Conservation (phyloP, 1,140 invertebrate genomes). For the Megalonaias nervosa region DNA sequence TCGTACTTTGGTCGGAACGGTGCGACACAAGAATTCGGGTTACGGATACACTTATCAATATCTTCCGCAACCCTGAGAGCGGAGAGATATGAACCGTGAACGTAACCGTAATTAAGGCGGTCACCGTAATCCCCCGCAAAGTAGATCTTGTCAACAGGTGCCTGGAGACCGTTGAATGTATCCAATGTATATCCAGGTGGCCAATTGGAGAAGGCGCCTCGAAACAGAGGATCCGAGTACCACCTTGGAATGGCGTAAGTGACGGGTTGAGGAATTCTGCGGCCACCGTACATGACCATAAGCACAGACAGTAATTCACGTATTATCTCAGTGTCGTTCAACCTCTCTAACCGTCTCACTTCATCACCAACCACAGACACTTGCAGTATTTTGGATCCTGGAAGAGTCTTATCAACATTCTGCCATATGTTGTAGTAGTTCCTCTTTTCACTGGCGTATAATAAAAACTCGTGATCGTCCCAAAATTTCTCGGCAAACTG, state of each 20-base stretch:
- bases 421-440: slow-evolving; percentile 22
- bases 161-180: slow-evolving; percentile 7
- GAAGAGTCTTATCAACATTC: slow-evolving; percentile 22
- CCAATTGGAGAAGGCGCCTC: slow-evolving; percentile 30
- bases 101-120: slow-evolving; percentile 16
- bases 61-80: not conserved
- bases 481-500: slow-evolving; percentile 26
- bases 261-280: not conserved
- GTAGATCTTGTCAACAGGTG: slow-evolving; percentile 1
- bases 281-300: slow-evolving; percentile 8
- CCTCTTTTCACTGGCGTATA: slow-evolving; percentile 14
- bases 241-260: slow-evolving; percentile 13
- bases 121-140: slow-evolving; percentile 28
- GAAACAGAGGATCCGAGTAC: slow-evolving; percentile 21
- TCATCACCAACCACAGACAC: slow-evolving; percentile 22
- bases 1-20: too few species aligned
- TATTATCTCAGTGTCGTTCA: not conserved
- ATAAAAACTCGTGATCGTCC: slow-evolving; percentile 21
- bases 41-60: too few species aligned
- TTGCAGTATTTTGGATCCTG: slow-evolving; percentile 27
- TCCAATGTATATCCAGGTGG: slow-evolving; percentile 9
- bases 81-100: slow-evolving; percentile 11
- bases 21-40: too few species aligned
- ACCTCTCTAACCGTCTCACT: slow-evolving; percentile 7
- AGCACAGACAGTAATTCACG: slow-evolving; percentile 3